Evolutionary conservation across 2,888 invertebrate genomes (phyloP), one percentile per base, ranked within the genome.

Genomic region (Spatulosminthurus flaviceps): DNA sequence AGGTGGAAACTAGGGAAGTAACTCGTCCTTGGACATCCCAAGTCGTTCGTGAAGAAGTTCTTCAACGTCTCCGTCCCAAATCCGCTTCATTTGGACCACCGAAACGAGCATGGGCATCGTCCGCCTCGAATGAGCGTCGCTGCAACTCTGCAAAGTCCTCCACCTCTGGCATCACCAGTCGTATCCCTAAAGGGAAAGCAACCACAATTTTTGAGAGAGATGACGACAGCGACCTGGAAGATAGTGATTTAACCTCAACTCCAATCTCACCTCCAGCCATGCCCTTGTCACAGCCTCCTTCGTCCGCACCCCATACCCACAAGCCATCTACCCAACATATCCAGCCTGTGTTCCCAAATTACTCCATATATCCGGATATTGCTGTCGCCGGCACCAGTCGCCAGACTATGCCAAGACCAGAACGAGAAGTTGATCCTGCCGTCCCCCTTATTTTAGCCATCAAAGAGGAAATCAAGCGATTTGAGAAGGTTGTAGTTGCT

Each of bases 361-460:
- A 85, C 74, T 84, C 85, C 11, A 78, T 83, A 21, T 85, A 84
- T 61, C 83, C 85, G 2, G 85, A 85, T 60, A 82, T 83, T 29
- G 42, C 19, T n/a, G 22, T 9, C 9, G 71, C 69, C 24, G 75
- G 29, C 11, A 70, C 28, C 60, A 69, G 26, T 64, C 66, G 22
- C 42, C 79, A 76, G 21, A 42, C 77, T 21, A 74, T 61, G 21
- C 72, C 69, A 1, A n/a, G 16, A 16, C 78, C 79, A 4, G 80
- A 82, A 2, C 87, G 89, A 1, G 89, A 90, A 0, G 90, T 90
- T 73, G 92, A 94, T 87, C 93, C 95, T 0, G 94, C 95, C 0
- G 91, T 94, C 19, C 94, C 95, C 0, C 90, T 95, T 29, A 95
- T 95, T 85, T 92, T 93, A 67, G 94, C 95, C 82, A 95, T 95